phyloP scores from a whole-genome alignment of 2,797 vertebrate species.

The Sebastes trivittatus region DNA sequence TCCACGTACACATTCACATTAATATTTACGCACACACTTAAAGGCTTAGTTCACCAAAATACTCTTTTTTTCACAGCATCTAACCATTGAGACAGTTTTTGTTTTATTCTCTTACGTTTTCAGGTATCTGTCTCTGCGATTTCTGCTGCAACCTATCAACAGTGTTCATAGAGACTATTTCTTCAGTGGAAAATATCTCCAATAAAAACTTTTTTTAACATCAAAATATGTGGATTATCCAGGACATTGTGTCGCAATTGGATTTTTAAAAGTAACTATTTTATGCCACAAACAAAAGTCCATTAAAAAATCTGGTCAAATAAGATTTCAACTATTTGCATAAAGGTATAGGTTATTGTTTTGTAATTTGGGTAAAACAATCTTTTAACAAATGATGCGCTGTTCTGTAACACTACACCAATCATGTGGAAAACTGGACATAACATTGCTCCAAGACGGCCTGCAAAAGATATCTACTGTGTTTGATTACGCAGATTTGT shows the following conservation, averaged over 20 bases:
- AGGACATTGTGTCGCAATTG: neutral
- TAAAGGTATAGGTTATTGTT: neutral
- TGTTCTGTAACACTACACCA: neutral
- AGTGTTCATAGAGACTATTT: neutral
- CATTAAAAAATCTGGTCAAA: neutral
- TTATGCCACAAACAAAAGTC: neutral
- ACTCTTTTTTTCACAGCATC: neutral
- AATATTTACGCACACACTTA: neutral
- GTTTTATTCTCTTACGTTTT: neutral
- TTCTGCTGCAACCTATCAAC: neutral
- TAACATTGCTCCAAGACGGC: slow-evolving; percentile 11
- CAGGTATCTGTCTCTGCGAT: neutral
- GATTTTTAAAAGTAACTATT: neutral
- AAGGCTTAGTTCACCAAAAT: neutral
- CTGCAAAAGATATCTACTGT: slow-evolving; percentile 49
- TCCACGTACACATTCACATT: neutral
- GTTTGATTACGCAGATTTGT: slow-evolving; percentile 59
- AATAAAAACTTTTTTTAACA: neutral
- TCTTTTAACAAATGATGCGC: neutral
- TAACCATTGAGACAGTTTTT: neutral
- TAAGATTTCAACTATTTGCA: neutral
- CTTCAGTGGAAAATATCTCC: neutral
- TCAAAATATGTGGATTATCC: neutral
- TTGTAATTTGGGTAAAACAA: neutral
- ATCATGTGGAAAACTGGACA: neutral